A percentile compares a stretch with the other conserved stretches of the same genome.
Evolutionary conservation across 2,797 vertebrate species (phyloP).

Genomic region (Rhinoraja longicauda): DNA sequence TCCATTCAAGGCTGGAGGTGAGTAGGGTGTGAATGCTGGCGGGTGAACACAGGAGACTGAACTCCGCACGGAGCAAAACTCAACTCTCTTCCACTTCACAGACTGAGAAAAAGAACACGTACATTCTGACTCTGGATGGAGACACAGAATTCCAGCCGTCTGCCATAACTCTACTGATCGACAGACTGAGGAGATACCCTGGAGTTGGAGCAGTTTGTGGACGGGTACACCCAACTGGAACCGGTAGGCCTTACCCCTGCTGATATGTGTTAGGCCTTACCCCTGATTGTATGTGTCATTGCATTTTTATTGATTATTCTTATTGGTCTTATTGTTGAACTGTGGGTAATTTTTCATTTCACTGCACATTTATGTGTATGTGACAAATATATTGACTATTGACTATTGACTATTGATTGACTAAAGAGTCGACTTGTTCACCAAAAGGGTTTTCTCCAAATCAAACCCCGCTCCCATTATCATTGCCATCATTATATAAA

Average conservation of each 20-base stretch:
- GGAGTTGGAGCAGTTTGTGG: slow-evolving; percentile 71
- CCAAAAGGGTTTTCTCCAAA: no score
- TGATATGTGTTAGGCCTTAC: no score
- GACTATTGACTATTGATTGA: no score
- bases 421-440: no score
- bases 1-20: not conserved
- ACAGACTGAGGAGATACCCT: slow-evolving; percentile 64
- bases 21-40: not conserved
- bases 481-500: no score
- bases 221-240: slow-evolving; percentile 71
- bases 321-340: no score
- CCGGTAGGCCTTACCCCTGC: slow-evolving; percentile 55
- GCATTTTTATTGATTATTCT: no score
- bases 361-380: no score
- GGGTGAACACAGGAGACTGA: not conserved
- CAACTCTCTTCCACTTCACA: not conserved
- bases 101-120: slow-evolving; percentile 50
- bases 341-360: no score
- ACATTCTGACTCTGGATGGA: slow-evolving; percentile 69
- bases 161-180: slow-evolving; percentile 65
- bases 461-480: no score
- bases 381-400: no score
- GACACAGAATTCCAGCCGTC: slow-evolving; percentile 73
- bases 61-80: not conserved
- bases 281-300: no score